Evolutionary conservation across 2,797 vertebrate genomes (phyloP).

Genomic region (Gephyroberyx darwinii): DNA sequence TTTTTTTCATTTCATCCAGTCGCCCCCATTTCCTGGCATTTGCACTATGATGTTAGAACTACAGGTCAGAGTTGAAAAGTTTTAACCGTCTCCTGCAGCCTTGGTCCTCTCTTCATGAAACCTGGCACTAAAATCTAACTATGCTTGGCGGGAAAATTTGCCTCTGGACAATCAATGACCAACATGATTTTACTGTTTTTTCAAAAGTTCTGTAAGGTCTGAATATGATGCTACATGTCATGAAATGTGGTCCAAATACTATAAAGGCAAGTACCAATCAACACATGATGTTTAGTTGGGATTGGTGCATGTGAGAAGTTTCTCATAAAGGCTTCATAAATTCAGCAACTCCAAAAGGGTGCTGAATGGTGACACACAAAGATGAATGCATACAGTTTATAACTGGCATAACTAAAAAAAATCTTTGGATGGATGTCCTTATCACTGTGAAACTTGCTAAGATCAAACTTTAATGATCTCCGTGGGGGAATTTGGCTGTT

Average conservation of each 20-base stretch:
- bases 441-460: neutral
- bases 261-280: neutral
- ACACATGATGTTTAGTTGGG: neutral
- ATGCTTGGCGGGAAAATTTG: neutral
- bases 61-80: conserved; percentile 28
- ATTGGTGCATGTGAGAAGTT: too few species aligned
- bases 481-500: neutral
- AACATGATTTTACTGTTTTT: neutral
- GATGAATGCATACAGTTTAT: too few species aligned
- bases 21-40: conserved; percentile 59
- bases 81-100: neutral
- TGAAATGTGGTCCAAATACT: neutral
- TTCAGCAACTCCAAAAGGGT: too few species aligned
- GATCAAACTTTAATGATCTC: neutral
- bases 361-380: too few species aligned
- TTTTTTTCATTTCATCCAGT: conserved; percentile 62
- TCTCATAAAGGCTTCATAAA: too few species aligned
- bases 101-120: too few species aligned
- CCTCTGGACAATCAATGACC: neutral
- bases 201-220: neutral
- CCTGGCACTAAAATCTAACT: neutral
- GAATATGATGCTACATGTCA: neutral
- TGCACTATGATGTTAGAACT: conserved; percentile 9
- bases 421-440: too few species aligned
- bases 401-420: too few species aligned